Evolutionary conservation across 2,888 invertebrate genomes (phyloP).

Genomic region (Amphimallon solstitiale): DNA sequence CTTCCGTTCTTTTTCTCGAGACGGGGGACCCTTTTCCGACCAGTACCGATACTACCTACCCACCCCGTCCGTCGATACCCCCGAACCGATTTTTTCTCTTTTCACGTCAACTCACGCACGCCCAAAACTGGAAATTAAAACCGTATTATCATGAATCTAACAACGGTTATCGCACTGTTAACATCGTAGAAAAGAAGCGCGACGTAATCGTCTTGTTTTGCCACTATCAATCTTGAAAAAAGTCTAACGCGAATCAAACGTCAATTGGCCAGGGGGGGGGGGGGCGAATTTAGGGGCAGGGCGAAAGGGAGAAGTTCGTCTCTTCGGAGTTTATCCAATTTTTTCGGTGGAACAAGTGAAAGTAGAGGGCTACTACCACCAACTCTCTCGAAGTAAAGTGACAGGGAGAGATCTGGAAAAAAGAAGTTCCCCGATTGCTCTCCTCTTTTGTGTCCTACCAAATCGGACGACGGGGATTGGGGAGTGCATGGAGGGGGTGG

Average conservation of each 20-base stretch:
- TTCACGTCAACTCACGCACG: neutral
- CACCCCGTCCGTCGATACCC: no score
- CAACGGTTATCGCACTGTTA: neutral
- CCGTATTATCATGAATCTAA: conserved; percentile 13
- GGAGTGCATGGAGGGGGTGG: neutral
- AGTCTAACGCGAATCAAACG: conserved; percentile 10
- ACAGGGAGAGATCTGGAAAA: neutral
- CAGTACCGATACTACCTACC: neutral
- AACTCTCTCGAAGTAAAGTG: neutral
- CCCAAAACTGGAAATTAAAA: conserved; percentile 16
- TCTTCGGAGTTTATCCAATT: conserved; percentile 1
- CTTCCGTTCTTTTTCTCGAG: neutral
- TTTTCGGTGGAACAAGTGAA: neutral
- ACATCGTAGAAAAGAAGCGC: neutral
- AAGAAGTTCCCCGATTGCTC: neutral
- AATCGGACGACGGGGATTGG: neutral
- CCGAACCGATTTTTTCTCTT: neutral
- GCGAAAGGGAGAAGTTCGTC: neutral
- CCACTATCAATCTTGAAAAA: conserved; percentile 4
- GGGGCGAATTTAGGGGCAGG: no score
- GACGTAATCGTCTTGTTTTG: conserved; percentile 6
- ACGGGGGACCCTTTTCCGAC: no score
- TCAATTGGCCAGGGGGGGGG: no score
- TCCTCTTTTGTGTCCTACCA: no score
- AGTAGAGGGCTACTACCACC: neutral